Evolutionary conservation across 2,797 vertebrate species (phyloP).

Genomic region (Columba guinea): DNA sequence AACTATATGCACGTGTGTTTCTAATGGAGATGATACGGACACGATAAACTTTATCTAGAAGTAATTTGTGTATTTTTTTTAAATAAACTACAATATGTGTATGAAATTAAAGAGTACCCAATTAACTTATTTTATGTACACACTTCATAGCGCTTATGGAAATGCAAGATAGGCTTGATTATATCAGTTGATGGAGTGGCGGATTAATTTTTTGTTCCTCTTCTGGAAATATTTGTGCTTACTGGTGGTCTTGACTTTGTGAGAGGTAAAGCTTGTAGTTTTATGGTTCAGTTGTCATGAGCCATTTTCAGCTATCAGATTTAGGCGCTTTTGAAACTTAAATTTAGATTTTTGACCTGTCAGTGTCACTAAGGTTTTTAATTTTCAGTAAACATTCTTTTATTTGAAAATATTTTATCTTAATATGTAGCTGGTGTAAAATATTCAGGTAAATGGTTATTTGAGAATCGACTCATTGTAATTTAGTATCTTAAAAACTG

Average conservation of each 20-base stretch:
- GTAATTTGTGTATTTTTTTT: not conserved
- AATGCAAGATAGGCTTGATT: not conserved
- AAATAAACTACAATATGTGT: not conserved
- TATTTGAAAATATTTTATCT: not conserved
- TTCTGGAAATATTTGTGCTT: not conserved
- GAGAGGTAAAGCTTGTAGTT: not conserved
- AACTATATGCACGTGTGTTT: rapidly evolving
- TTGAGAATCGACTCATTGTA: not conserved
- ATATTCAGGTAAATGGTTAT: not conserved
- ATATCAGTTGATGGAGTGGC: not conserved
- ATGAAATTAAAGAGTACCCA: too few species aligned
- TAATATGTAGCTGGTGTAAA: not conserved
- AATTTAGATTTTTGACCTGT: not conserved
- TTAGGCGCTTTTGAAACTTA: not conserved
- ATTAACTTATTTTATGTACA: too few species aligned
- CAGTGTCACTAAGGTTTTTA: not conserved
- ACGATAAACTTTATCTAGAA: not conserved
- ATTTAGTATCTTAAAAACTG: slow-evolving; percentile 2
- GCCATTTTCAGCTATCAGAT: not conserved
- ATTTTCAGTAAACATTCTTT: not conserved
- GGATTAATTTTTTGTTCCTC: not conserved
- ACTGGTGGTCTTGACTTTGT: not conserved
- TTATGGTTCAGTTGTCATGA: not conserved
- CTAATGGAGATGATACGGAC: not conserved
- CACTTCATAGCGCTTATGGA: not conserved